Evolutionary conservation across 2,888 invertebrate genomes (phyloP).

Genomic region (Marasmarcha lunaedactyla): DNA sequence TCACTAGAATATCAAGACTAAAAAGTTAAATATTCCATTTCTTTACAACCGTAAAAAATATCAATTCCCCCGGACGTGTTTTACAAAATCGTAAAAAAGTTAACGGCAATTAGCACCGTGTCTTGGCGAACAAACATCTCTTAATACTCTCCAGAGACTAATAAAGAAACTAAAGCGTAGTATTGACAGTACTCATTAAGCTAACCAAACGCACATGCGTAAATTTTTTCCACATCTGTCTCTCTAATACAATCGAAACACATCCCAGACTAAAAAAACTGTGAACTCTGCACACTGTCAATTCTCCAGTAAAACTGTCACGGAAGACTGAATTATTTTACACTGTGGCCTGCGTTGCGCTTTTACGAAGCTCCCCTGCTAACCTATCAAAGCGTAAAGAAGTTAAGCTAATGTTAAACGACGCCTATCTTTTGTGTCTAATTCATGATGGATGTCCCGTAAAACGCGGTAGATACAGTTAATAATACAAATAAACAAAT

Average conservation of each 20-base stretch:
- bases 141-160: slow-evolving; percentile 32
- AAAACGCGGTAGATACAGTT: slow-evolving; percentile 38
- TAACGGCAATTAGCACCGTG: not conserved
- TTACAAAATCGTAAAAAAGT: not conserved
- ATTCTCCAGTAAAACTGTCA: slow-evolving; percentile 31
- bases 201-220: slow-evolving; percentile 64
- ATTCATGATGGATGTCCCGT: slow-evolving; percentile 58
- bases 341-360: slow-evolving; percentile 23
- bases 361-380: slow-evolving; percentile 37
- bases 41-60: too few relatives aligned
- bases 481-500: slow-evolving; percentile 44
- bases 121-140: slow-evolving; percentile 2
- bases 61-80: not conserved
- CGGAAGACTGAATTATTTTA: slow-evolving; percentile 35
- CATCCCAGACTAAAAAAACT: slow-evolving; percentile 32
- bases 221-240: slow-evolving; percentile 46
- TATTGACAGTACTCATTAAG: slow-evolving; percentile 60
- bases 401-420: slow-evolving; percentile 67
- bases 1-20: too few relatives aligned
- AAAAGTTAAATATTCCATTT: too few relatives aligned
- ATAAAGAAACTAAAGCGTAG: slow-evolving; percentile 41
- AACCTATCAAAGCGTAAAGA: slow-evolving; percentile 65
- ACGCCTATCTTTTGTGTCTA: slow-evolving; percentile 65
- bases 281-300: slow-evolving; percentile 27
- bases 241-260: slow-evolving; percentile 39